phyloP scores from a whole-genome alignment of 2,888 invertebrate species.

The Sussaba pulchella region DNA sequence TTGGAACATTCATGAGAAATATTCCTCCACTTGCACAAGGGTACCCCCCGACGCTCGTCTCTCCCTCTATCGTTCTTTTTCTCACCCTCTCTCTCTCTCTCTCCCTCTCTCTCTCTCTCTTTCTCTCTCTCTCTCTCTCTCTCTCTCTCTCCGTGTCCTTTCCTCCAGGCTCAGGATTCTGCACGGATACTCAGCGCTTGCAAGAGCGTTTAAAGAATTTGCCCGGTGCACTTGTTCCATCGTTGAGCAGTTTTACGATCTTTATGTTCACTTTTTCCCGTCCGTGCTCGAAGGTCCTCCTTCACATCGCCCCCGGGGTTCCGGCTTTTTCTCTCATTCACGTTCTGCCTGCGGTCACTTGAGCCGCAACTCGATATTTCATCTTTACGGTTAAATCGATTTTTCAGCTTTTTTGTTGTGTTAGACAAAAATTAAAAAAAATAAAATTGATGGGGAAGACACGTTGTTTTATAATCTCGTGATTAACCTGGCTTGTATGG shows the following conservation, averaged over 20 bases:
- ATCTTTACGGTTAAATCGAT: conserved; percentile 30
- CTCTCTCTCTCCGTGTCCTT: background rate
- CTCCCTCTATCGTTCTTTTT: conserved; percentile 6
- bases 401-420: background rate
- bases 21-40: conserved; percentile 73
- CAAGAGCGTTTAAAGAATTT: conserved; percentile 80
- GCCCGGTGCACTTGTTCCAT: conserved; percentile 70
- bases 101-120: background rate
- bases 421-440: too few relatives aligned
- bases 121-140: background rate
- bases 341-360: conserved; percentile 22
- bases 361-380: conserved; percentile 11
- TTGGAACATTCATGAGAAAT: conserved; percentile 84
- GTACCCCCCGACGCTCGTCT: conserved; percentile 1
- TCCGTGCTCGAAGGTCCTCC: conserved; percentile 2
- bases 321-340: background rate
- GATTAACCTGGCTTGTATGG: background rate
- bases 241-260: conserved; percentile 44
- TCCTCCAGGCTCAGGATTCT: conserved; percentile 1
- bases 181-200: conserved; percentile 58
- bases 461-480: background rate
- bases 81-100: background rate
- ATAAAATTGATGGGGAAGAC: background rate
- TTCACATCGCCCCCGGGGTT: conserved; percentile 6
- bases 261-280: conserved; percentile 33